Evolutionary conservation across 1,140 invertebrate species (phyloP), one percentile per base, ranked within the genome.

Genomic region (Leptinotarsa defecta): DNA sequence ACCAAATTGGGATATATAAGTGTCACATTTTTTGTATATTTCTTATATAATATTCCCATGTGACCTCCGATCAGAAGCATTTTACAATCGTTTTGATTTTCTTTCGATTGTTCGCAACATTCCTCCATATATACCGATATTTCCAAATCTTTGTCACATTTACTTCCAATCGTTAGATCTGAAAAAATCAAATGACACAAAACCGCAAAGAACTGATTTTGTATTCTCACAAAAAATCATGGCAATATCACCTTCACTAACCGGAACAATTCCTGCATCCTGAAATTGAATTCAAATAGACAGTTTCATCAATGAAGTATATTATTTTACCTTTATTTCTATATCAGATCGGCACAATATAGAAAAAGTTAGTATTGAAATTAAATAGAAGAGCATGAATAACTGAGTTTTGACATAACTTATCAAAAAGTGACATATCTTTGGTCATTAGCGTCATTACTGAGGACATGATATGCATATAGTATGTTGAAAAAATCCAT

Each of bases 1-100:
- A 69, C 68, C 71, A 79, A 27, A 63, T 77, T 79, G 3, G 78
- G 78, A 57, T 77, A 77, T n/a, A 79, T 76, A 17, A 79, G 65
- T 22, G 78, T 79, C 34, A 77, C 62, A 71, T 79, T 79, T 68
- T 74, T 77, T 2, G 70, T 63, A 20, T 76, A 68, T 11, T 5
- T 74, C 17, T 69, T 70, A 15, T 76, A 67, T 52, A 79, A 67
- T 6, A 71, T 49, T 2, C 78, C 76, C 76, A 79, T 79, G 52
- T 79, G 48, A 27, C 78, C 76, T 22, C 78, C 78, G 17, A 79
- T 76, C 11, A 79, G 68, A 20, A 61, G 76, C 76, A 77, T 77
- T 8, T 71, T 76, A 24, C 78, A 79, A 27, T 77, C 72, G 6
- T 17, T 52, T 5, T 74, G 71, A 24, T 77, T 74, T 34, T 57